These are phyloP conservation scores for Drosophila jambulina DNA, from an alignment of 1,140 invertebrate genomes.

Conservation along the genomic window DNA sequence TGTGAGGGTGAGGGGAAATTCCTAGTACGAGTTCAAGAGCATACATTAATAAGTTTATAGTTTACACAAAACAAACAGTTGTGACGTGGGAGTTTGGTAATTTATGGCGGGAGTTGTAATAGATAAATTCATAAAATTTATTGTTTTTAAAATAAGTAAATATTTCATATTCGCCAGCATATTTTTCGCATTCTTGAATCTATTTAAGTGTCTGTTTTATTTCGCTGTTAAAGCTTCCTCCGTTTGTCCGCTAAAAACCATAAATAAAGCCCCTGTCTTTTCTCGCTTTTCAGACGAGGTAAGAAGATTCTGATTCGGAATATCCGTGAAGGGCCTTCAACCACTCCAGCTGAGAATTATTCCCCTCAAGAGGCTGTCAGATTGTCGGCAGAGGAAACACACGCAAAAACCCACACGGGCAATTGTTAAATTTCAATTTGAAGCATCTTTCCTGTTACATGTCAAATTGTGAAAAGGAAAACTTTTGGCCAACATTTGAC, in stretches of 20 bases:
- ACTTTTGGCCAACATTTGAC: constrained; percentile 52
- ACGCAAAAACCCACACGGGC: constrained; percentile 25
- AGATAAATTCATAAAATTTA: background rate
- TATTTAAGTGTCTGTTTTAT: background rate
- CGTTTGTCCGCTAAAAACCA: constrained; percentile 2
- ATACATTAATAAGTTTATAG: constrained; percentile 5
- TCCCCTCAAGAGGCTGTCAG: constrained; percentile 48
- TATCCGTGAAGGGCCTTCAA: constrained; percentile 45
- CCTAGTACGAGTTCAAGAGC: constrained; percentile 8
- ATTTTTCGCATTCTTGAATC: background rate
- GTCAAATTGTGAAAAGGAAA: constrained; percentile 50
- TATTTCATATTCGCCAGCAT: background rate
- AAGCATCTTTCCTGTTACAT: constrained; percentile 46
- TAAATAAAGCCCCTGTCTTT: constrained; percentile 23
- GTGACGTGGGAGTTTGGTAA: background rate
- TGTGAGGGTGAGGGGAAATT: constrained; percentile 8
- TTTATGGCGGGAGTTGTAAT: constrained; percentile 1
- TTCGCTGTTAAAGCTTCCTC: background rate
- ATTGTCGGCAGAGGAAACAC: constrained; percentile 25
- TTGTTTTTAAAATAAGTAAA: background rate
- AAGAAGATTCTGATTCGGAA: constrained; percentile 21
- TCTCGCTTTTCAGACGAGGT: constrained; percentile 3
- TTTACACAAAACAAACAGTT: background rate
- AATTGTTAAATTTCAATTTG: constrained; percentile 55
- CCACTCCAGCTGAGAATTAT: constrained; percentile 40